phyloP scores from a whole-genome alignment of 2,888 invertebrate genomes.

The Acanthosepion esculentum region DNA sequence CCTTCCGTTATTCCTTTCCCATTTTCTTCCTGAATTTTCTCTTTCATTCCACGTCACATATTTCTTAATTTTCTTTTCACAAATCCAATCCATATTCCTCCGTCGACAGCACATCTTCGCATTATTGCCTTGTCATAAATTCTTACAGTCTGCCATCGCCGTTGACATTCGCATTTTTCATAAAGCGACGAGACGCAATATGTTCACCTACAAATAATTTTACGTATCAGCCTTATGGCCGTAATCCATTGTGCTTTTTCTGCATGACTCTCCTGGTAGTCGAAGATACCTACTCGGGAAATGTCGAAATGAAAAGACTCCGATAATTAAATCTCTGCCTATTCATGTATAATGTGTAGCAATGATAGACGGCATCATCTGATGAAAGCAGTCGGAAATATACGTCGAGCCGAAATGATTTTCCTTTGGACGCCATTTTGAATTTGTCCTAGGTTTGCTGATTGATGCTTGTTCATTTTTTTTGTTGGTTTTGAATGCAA shows the following conservation, averaged over 20 bases:
- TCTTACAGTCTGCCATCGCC: not conserved
- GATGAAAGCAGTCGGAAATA: not conserved
- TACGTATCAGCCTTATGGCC: not conserved
- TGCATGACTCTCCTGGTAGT: not conserved
- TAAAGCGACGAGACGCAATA: not conserved
- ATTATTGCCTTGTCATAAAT: not conserved
- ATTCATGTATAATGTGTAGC: not conserved
- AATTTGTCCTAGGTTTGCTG: not conserved
- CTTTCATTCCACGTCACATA: not conserved
- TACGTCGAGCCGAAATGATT: not conserved
- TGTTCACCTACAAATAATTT: not conserved
- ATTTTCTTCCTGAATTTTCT: no score
- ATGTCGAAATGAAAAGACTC: slow-evolving; percentile 6
- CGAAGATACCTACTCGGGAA: not conserved
- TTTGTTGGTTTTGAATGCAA: no score
- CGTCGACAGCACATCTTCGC: not conserved
- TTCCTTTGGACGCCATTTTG: not conserved
- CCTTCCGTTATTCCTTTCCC: no score
- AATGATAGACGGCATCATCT: not conserved
- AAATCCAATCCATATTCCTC: not conserved
- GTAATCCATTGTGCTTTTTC: not conserved
- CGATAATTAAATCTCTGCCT: slow-evolving; percentile 6
- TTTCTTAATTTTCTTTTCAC: not conserved
- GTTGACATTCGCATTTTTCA: not conserved
- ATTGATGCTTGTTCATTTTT: not conserved